Evolutionary conservation across 2,888 invertebrate species (phyloP), one percentile per base, ranked within the genome.

Genomic region (Hyposoter didymator): DNA sequence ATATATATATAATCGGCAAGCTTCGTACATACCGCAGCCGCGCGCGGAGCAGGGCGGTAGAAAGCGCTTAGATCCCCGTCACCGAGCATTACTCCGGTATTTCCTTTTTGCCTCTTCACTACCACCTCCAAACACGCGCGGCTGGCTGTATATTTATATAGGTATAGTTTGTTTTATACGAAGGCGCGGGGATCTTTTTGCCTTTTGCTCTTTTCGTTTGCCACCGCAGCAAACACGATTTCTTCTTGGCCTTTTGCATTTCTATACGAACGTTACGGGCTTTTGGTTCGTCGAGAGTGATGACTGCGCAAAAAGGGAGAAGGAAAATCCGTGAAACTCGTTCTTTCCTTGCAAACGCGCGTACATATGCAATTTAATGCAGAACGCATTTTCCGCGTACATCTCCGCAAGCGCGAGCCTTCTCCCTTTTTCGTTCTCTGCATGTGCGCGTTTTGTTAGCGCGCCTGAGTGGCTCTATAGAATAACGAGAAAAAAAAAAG

Each of bases 1-100:
- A 22, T 55, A 28, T 62, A 32, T n/a, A n/a, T n/a, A n/a, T n/a
- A n/a, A n/a, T 35, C 35, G 4, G 52, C 28, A 47, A 49, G 78
- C 59, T 78, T 78, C 22, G 45, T 70, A 45, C 74, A 35, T 49
- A 67, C 45, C 3, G n/a, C 35, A 35, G 35, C 35, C n/a, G n/a
- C n/a, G n/a, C n/a, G n/a, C n/a, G n/a, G 35, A 52, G 43, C 55
- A 62, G 59, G 39, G 69, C 62, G 82, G 78, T 59, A 73, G 73
- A 84, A 43, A 66, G 74, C 78, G 76, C 84, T 84, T 67, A 59
- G 80, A 81, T 84, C 79, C 80, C 72, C 76, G 78, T 85, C 74
- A 39, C 74, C 74, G 78, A 64, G 72, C 81, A 78, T 82, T 47
- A 70, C 82, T 78, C 82, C 80, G 78, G 52, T 72, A 82, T 78